phyloP scores from a whole-genome alignment of 2,113 vertebrate genomes.

The Pedetes capensis region DNA sequence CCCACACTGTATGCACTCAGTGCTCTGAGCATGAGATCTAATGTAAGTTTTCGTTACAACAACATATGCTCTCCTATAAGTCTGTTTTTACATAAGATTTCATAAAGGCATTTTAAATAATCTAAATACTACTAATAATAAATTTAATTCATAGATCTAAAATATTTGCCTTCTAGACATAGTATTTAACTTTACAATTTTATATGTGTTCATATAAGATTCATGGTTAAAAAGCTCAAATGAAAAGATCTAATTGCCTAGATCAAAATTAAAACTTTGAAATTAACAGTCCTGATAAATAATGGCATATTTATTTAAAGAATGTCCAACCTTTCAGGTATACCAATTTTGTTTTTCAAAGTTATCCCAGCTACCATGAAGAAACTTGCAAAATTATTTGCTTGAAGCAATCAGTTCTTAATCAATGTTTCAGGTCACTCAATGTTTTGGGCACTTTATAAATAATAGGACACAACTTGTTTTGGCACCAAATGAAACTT shows the following conservation, averaged over 20 bases:
- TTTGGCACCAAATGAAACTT: slow-evolving; percentile 35
- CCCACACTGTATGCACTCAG: no score
- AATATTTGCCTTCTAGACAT: slow-evolving; percentile 16
- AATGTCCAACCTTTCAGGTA: neutral
- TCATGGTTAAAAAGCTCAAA: neutral
- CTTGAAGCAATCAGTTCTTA: slow-evolving; percentile 47
- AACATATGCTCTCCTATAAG: neutral
- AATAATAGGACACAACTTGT: slow-evolving; percentile 4
- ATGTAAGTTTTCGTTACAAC: neutral
- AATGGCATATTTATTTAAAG: slow-evolving; percentile 30
- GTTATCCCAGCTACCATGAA: neutral
- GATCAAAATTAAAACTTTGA: slow-evolving; percentile 39
- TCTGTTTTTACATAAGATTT: neutral
- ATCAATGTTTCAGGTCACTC: slow-evolving; percentile 56
- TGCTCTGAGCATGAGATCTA: no score
- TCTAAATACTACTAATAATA: neutral
- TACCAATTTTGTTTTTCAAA: neutral
- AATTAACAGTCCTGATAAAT: neutral
- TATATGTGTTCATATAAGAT: neutral
- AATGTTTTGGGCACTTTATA: slow-evolving; percentile 56
- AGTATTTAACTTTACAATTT: neutral
- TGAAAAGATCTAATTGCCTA: neutral
- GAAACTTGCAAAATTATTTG: slow-evolving; percentile 39
- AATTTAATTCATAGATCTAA: neutral
- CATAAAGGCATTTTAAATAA: neutral